Conservation (phyloP, 2,797 vertebrate species). For the Cyprinella venusta region DNA sequence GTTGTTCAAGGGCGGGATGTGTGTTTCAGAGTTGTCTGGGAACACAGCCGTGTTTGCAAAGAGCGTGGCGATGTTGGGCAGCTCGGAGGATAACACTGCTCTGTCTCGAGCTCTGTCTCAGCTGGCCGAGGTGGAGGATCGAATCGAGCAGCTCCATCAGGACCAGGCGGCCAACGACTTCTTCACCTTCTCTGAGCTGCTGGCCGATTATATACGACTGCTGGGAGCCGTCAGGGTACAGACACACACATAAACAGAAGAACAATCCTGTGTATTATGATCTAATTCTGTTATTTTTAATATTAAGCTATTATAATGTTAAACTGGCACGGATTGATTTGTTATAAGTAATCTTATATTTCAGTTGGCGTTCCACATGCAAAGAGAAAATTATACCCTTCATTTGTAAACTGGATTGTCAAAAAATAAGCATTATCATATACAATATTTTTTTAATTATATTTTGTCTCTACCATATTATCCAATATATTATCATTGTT, state of each 20-base stretch:
- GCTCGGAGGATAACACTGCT: constrained; percentile 97
- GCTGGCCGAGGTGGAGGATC: constrained; percentile 97
- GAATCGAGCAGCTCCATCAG: constrained; percentile 95
- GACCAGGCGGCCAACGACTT: constrained; percentile 93
- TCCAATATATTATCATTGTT: neutral
- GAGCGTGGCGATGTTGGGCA: constrained; percentile 96
- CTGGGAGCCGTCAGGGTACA: constrained; percentile 89
- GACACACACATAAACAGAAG: neutral
- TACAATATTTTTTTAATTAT: neutral
- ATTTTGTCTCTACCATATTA: neutral
- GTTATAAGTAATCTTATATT: neutral
- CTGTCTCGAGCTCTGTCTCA: constrained; percentile 94
- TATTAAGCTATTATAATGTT: neutral
- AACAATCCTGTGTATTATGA: neutral
- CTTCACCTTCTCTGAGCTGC: constrained; percentile 90
- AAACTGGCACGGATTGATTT: neutral
- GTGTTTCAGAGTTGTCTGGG: constrained; percentile 79
- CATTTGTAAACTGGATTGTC: neutral
- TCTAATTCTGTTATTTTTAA: neutral
- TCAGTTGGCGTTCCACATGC: neutral
- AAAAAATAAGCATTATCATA: neutral
- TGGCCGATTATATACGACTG: constrained; percentile 94
- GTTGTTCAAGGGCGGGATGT: neutral
- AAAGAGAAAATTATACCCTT: neutral
- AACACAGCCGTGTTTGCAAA: constrained; percentile 96